phyloP scores from a whole-genome alignment of 2,113 vertebrate genomes.

The Sorex araneus region DNA sequence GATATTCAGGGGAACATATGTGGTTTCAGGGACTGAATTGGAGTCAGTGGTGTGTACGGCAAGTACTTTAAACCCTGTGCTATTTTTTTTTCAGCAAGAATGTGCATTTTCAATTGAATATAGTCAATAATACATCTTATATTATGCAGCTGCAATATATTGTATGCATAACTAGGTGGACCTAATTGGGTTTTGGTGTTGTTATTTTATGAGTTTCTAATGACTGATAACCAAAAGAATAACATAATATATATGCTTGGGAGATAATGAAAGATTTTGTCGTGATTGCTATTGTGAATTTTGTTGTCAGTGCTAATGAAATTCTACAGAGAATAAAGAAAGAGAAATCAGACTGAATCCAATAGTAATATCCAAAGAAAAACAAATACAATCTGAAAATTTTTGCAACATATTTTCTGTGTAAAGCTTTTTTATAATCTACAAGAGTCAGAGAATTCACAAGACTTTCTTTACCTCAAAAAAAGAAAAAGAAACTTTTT shows the following conservation, averaged over 20 bases:
- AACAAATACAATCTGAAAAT: neutral
- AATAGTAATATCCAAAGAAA: neutral
- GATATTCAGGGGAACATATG: too few species aligned
- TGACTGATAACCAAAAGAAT: neutral
- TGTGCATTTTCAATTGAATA: neutral
- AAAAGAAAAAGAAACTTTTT: neutral
- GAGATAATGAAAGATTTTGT: neutral
- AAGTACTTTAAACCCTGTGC: neutral
- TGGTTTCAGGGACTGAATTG: too few species aligned
- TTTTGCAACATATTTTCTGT: neutral
- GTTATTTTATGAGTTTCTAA: neutral
- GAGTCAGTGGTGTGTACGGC: too few species aligned
- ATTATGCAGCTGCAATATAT: neutral
- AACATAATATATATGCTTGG: neutral
- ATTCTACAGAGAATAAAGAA: slow-evolving; percentile 6
- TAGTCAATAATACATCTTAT: neutral
- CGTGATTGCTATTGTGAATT: neutral
- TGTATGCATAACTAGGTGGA: neutral
- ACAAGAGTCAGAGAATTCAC: slow-evolving; percentile 31
- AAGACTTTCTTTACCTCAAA: neutral
- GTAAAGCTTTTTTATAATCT: slow-evolving; percentile 42
- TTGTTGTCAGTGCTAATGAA: slow-evolving; percentile 31
- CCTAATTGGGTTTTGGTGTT: too few species aligned
- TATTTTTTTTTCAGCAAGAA: slow-evolving; percentile 1
- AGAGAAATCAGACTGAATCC: neutral